Evolutionary conservation across 2,113 vertebrate species (phyloP).

Genomic region (Serinus canaria): DNA sequence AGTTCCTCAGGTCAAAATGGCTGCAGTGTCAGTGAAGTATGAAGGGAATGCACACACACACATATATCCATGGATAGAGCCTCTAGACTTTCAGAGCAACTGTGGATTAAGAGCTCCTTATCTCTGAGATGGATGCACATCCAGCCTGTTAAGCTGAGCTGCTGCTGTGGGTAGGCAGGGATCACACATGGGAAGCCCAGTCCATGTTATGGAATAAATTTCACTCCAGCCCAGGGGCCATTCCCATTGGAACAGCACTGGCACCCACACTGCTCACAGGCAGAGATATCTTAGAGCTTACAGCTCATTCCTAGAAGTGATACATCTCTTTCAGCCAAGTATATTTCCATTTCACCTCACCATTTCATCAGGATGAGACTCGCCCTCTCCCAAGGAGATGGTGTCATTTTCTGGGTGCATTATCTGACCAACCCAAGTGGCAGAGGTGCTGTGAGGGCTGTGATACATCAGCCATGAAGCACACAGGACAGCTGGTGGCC

Average conservation of each 20-base stretch:
- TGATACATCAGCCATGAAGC: fast-evolving
- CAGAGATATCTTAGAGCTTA: neutral
- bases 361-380: neutral
- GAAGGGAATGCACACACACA: neutral
- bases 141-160: neutral
- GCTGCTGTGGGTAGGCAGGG: neutral
- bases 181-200: neutral
- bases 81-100: neutral
- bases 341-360: neutral
- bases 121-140: neutral
- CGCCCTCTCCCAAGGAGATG: neutral
- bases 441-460: neutral
- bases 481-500: neutral
- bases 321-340: neutral
- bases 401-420: neutral
- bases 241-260: fast-evolving
- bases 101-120: neutral
- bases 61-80: too few species aligned
- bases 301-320: neutral
- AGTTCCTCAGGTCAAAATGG: neutral
- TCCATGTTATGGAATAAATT: neutral
- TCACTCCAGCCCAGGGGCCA: neutral
- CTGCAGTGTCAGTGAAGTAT: neutral
- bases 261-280: neutral
- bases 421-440: fast-evolving